phyloP scores from a whole-genome alignment of 1,140 invertebrate genomes.

The Ceratosolen solmsi region DNA sequence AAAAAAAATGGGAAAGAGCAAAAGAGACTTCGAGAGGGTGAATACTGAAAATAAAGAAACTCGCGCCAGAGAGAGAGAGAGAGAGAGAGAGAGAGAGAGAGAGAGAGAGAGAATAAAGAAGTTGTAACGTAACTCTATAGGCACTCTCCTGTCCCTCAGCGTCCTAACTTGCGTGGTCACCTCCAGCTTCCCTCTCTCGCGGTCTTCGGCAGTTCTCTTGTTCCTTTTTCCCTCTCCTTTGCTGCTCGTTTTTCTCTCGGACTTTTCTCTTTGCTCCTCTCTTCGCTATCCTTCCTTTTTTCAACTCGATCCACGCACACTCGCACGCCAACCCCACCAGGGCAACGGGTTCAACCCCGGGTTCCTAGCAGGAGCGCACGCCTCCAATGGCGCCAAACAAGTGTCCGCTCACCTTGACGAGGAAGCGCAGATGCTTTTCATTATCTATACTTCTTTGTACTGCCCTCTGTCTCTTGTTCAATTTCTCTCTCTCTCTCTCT shows the following conservation, averaged over 20 bases:
- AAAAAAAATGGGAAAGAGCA: too few relatives aligned
- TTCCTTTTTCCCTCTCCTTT: slow-evolving; percentile 1
- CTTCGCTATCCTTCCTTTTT: slow-evolving; percentile 28
- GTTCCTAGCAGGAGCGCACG: neutral
- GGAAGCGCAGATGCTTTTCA: slow-evolving; percentile 30
- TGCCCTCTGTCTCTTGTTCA: neutral
- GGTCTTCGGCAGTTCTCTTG: neutral
- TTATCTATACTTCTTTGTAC: neutral
- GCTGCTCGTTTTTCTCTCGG: slow-evolving; percentile 25
- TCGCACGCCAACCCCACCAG: neutral
- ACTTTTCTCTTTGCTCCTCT: neutral
- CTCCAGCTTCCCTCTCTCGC: slow-evolving; percentile 26
- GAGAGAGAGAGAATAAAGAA: slow-evolving; percentile 45
- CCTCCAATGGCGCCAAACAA: slow-evolving; percentile 67
- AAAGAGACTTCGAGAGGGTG: slow-evolving; percentile 7
- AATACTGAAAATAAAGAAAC: slow-evolving; percentile 27
- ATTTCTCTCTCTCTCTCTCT: neutral
- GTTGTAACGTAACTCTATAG: slow-evolving; percentile 56
- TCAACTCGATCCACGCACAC: slow-evolving; percentile 7
- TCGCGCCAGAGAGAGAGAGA: slow-evolving; percentile 21
- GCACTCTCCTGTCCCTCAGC: neutral
- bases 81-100: slow-evolving; percentile 17
- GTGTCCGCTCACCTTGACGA: slow-evolving; percentile 57
- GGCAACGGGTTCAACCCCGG: neutral
- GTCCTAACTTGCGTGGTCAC: slow-evolving; percentile 41